Conservation (phyloP, 2,888 invertebrate genomes). For the Germaria angustata region DNA sequence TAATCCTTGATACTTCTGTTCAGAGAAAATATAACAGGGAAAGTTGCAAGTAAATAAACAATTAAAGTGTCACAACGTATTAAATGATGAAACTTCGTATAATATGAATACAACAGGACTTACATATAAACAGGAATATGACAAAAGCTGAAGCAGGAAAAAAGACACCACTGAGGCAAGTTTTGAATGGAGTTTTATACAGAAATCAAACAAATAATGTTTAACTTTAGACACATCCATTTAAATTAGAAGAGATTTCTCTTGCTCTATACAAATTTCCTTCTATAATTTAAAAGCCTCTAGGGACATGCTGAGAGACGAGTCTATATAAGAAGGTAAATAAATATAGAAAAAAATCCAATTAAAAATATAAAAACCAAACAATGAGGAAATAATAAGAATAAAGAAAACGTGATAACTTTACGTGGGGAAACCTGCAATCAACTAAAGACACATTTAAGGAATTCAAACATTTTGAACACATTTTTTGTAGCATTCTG, state of each 20-base stretch:
- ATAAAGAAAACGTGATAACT: slow-evolving; percentile 19
- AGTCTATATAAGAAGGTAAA: slow-evolving; percentile 51
- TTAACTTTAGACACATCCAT: slow-evolving; percentile 60
- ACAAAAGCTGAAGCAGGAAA: slow-evolving; percentile 19
- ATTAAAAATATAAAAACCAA: slow-evolving; percentile 62
- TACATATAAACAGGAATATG: slow-evolving; percentile 7
- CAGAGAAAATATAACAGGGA: slow-evolving; percentile 30
- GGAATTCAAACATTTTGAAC: slow-evolving; percentile 6
- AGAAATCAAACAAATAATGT: slow-evolving; percentile 39
- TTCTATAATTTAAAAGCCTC: slow-evolving; percentile 42
- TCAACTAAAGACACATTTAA: background rate
- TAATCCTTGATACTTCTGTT: slow-evolving; percentile 14
- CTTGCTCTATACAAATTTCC: background rate
- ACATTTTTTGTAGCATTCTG: no score
- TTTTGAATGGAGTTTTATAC: slow-evolving; percentile 28
- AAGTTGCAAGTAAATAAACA: slow-evolving; percentile 67
- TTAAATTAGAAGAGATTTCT: slow-evolving; percentile 5
- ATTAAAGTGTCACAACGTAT: slow-evolving; percentile 71
- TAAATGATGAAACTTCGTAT: slow-evolving; percentile 58
- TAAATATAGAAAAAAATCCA: slow-evolving; percentile 57
- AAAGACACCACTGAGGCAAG: slow-evolving; percentile 34
- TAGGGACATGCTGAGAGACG: slow-evolving; percentile 52
- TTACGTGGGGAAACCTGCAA: background rate
- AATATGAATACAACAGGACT: background rate
- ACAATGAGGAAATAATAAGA: slow-evolving; percentile 36